Conservation (phyloP, 2,888 invertebrate species). For the Oscheius sp. region DNA sequence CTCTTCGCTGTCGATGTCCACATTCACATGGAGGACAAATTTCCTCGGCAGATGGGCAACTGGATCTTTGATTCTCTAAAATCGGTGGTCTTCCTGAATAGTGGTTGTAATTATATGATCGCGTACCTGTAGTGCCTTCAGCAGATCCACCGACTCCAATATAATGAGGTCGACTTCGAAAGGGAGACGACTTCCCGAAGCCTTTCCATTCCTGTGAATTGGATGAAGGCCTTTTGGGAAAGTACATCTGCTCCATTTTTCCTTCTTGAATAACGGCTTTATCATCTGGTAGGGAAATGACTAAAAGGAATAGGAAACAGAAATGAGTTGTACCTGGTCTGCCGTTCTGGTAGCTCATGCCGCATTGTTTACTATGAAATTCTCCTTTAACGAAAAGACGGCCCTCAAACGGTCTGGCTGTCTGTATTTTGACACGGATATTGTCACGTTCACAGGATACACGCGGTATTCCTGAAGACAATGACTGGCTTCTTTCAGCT, state of each 20-base stretch:
- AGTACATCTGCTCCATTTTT: not conserved
- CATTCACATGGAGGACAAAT: slow-evolving; percentile 41
- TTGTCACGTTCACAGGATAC: slow-evolving; percentile 60
- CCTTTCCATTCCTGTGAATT: not conserved
- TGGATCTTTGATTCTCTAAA: not conserved
- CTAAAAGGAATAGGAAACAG: not conserved
- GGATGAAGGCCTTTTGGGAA: not conserved
- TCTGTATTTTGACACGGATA: slow-evolving; percentile 60
- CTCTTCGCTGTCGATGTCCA: slow-evolving; percentile 32
- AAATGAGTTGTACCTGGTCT: slow-evolving; percentile 3
- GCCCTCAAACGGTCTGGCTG: slow-evolving; percentile 58
- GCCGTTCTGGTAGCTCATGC: slow-evolving; percentile 30
- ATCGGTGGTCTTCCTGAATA: not conserved
- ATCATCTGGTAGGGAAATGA: not conserved
- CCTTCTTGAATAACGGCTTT: too few species aligned
- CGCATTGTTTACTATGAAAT: slow-evolving; percentile 56
- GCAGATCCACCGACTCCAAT: not conserved
- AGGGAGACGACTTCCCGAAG: not conserved
- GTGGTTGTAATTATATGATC: not conserved
- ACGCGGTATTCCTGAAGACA: slow-evolving; percentile 39
- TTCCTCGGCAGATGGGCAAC: slow-evolving; percentile 9
- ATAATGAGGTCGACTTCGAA: not conserved
- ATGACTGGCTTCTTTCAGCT: not conserved
- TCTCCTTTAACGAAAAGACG: slow-evolving; percentile 67
- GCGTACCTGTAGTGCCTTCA: not conserved